Evolutionary conservation across 1,140 invertebrate species (phyloP), one percentile per base, ranked within the genome.

Genomic region (Diuraphis noxia): DNA sequence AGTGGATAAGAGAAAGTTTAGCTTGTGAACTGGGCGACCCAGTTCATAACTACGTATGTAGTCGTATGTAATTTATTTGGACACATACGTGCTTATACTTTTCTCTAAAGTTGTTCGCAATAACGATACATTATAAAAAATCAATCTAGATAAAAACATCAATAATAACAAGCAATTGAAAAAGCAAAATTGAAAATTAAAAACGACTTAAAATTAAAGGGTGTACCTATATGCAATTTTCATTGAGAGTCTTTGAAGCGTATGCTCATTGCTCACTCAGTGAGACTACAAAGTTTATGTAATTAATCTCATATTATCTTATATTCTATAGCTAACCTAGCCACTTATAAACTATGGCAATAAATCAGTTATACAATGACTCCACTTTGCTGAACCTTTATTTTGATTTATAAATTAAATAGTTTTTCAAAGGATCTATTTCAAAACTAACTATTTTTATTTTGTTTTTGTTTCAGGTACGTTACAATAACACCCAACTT

Each of bases 1-100:
- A 85, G 10, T 88, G 23, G 25, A 86, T 46, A 79, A 91, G 89
- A 49, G 89, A 91, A 91, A 91, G 77, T 82, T 91, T 82, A 10
- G 43, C 21, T 82, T 49, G 88, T 52, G 43, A 81, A 91, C 86
- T 63, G 86, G 52, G 36, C 86, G 89, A 90, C 89, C 89, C 89
- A 81, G 82, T 91, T 91, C 89, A 91, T 91, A 91, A 91, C 41
- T 81, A 23, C 49, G 40, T 63, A n/a, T n/a, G n/a, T 41, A 13
- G 49, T 4, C 23, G 10, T 56, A 56, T 90, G n/a, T 79, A 79
- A 90, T 79, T 72, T 36, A 79, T 81, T 91, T 91, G 77, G 89
- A 52, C 77, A 82, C 34, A 90, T 36, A 49, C 46, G n/a, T 79
- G 25, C 40, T 79, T 90, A 25, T 79, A 79, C 40, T 77, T 52